A percentile compares a stretch with the other conserved stretches of the same genome.
Conservation (phyloP, 2,888 invertebrate species). For the Fragum fragum region DNA sequence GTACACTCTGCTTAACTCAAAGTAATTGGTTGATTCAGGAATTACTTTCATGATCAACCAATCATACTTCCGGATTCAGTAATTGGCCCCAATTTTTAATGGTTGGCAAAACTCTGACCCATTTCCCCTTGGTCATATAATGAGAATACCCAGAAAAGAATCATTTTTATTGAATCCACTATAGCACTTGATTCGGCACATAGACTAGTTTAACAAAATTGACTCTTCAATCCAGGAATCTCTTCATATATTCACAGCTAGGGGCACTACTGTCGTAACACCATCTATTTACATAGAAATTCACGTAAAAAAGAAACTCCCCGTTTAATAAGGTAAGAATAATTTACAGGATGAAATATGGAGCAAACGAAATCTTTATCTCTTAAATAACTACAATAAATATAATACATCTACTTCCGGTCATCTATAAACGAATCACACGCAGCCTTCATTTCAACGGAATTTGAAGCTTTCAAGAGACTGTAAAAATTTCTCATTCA, state of each 20-base stretch:
- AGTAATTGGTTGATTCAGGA: not conserved
- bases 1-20: not conserved
- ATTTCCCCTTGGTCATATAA: too few relatives aligned
- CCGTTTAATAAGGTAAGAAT: conserved; percentile 67
- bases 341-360: conserved; percentile 66
- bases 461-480: not conserved
- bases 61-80: not conserved
- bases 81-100: not conserved
- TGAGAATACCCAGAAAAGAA: too few relatives aligned
- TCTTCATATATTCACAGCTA: not conserved
- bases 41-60: not conserved
- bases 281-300: conserved; percentile 46
- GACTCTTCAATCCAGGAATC: not conserved
- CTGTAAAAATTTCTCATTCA: too few relatives aligned
- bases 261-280: not conserved
- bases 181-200: not conserved
- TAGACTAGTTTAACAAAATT: not conserved
- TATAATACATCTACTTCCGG: conserved; percentile 47
- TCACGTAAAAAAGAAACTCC: conserved; percentile 68
- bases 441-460: conserved; percentile 1
- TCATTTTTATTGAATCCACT: not conserved
- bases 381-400: conserved; percentile 50
- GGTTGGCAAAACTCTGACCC: not conserved
- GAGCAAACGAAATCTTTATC: conserved; percentile 50
- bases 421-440: not conserved